These are phyloP conservation scores for Paracanthobrama guichenoti DNA, from an alignment of 2,113 vertebrate genomes.

Conservation along the genomic window DNA sequence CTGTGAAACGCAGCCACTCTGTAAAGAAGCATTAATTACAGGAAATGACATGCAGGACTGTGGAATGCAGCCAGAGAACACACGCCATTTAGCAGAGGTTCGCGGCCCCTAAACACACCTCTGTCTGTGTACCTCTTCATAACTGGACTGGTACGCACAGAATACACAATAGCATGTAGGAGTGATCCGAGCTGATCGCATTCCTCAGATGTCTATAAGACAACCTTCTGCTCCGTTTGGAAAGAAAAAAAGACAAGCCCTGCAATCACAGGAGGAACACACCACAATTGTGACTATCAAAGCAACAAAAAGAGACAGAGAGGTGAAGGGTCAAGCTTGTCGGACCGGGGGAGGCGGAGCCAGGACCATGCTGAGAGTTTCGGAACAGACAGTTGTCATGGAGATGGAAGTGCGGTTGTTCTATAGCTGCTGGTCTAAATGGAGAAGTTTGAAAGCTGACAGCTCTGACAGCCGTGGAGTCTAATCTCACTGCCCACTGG, in stretches of 20 bases:
- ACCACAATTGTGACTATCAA: slow-evolving; percentile 16
- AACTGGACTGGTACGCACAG: neutral
- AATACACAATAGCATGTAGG: slow-evolving; percentile 16
- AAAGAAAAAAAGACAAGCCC: neutral
- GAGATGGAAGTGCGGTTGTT: neutral
- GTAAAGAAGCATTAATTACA: slow-evolving; percentile 35
- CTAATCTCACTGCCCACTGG: slow-evolving; percentile 36
- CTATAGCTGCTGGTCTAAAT: slow-evolving; percentile 14
- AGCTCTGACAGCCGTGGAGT: neutral
- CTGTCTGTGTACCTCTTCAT: neutral
- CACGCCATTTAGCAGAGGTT: neutral
- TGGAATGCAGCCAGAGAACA: slow-evolving; percentile 26
- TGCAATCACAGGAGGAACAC: slow-evolving; percentile 35
- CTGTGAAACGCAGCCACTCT: slow-evolving; percentile 4
- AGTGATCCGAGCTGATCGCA: neutral
- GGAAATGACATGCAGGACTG: slow-evolving; percentile 25
- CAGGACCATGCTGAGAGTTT: slow-evolving; percentile 24
- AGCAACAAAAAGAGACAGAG: slow-evolving; percentile 2
- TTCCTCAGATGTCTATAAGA: neutral
- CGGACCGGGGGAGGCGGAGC: slow-evolving; percentile 30
- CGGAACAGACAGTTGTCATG: slow-evolving; percentile 39
- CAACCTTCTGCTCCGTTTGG: neutral
- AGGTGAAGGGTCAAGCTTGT: slow-evolving; percentile 29
- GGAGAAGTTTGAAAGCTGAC: slow-evolving; percentile 36
- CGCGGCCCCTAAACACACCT: slow-evolving; percentile 19